Evolutionary conservation across 2,113 vertebrate species (phyloP), one percentile per base, ranked within the genome.

Genomic region (Ophthalmolycus amberensis): DNA sequence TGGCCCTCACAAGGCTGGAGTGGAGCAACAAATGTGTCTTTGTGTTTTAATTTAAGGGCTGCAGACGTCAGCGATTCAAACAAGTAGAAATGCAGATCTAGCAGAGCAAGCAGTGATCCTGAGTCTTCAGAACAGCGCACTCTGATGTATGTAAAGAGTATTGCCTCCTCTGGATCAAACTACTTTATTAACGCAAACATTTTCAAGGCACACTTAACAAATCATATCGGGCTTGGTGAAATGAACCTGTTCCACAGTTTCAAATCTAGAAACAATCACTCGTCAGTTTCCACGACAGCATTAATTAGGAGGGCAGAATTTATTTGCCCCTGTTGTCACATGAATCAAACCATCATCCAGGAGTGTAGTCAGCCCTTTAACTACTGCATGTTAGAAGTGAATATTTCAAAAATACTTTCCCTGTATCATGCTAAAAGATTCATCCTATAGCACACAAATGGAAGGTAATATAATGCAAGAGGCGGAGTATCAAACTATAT

Each of bases 401-500:
- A 78, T 63, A 59, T 64, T 74, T 63, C 1, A 63, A 73, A 73
- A 56, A 38, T 12, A 67, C 25, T 2, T 0, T 1, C 3, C 11
- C 67, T 59, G 12, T 16, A 27, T 10, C 14, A 14, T 27, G 25
- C 27, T 62, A 3, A 59, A 80, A 56, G 16, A 76, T 38, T 11
- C 3, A 72, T 46, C 18, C 25, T 7, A 54, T 6, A 70, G 25
- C 29, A 63, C 50, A 77, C 1, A 75, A 50, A 77, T 44, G 0
- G 37, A 86, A 77, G 12, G 50, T 4, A 65, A 65, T 8, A 46
- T 37, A 71, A 77, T 70, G 69, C 80, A 88, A 78, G 64, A 87
- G 67, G 65, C 90, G 75, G 90, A 88, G 90, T 93, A 95, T 88
- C 94, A 93, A 93, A 94, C 94, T 94, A 95, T 92, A 94, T 96